Evolutionary conservation across 2,888 invertebrate genomes (phyloP), one percentile per base, ranked within the genome.

Genomic region (Drosophila conformis): DNA sequence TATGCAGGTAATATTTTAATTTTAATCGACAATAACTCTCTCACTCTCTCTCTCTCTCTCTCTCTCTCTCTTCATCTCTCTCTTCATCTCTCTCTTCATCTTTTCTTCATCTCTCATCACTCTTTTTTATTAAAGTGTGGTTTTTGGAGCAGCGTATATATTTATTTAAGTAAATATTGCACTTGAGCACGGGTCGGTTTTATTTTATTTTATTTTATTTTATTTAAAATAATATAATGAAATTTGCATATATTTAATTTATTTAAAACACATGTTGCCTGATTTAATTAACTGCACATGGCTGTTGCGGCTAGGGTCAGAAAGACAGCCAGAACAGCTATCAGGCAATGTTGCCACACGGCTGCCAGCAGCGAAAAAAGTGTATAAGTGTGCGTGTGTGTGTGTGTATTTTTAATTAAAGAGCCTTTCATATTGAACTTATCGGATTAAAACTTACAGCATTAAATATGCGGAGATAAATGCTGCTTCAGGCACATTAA

Each of bases 281-380:
- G 84, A 86, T 87, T 88, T 87, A 87, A 87, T 87, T 88, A 88
- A 86, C 87, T 80, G 73, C 54, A 83, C 83, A 83, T 76, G 86
- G 60, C 76, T 65, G 64, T 77, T 78, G 82, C 66, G 83, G 80
- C 72, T 68, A 31, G 64, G 48, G 69, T 58, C 69, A 67, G 61
- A 63, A 48, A 42, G 40, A 40, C 57, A 42, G 29, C 3, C 38
- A 13, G 29, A 59, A 49, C 72, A 59, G 66, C 70, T 35, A 59
- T 67, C 74, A 65, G 64, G 68, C 33, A 67, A 56, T 56, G 60
- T 66, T 65, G 76, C 69, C 78, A 69, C 67, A 80, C 71, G 74
- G 61, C 62, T 57, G 83, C 67, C 74, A 70, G 42, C 54, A 78
- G 73, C 57, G 48, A 67, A 61, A 73, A 54, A 29, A 53, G 40